Percentiles rank a stretch among this genome's conserved stretches.
Conservation (phyloP, 2,888 invertebrate genomes). For the Pollenia angustigena region DNA sequence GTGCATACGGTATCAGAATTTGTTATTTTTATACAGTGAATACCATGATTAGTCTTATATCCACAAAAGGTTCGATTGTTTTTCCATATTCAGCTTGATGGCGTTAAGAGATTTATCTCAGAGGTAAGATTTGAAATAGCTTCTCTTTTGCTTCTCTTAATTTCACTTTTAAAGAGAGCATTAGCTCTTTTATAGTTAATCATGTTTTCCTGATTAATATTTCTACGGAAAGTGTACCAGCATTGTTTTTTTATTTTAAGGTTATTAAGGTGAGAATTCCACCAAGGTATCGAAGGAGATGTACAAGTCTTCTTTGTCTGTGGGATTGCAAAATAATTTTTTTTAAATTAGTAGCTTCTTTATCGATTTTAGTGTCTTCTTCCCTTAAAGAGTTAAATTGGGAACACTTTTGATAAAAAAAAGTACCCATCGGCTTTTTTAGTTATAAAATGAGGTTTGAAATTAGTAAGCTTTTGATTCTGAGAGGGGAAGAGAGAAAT, state of each 20-base stretch:
- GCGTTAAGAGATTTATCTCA: too few relatives aligned
- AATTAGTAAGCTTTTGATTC: neutral
- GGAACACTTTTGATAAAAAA: neutral
- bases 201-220: slow-evolving; percentile 24
- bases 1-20: too few relatives aligned
- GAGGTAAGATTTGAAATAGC: too few relatives aligned
- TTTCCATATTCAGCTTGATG: too few relatives aligned
- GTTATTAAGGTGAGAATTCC: neutral
- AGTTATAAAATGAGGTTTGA: slow-evolving; percentile 17
- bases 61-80: too few relatives aligned
- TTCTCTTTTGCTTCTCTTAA: slow-evolving; percentile 24
- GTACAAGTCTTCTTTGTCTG: neutral
- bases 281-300: slow-evolving; percentile 6
- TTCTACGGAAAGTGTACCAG: slow-evolving; percentile 38
- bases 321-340: neutral
- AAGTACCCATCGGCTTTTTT: neutral
- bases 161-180: slow-evolving; percentile 8
- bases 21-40: too few relatives aligned
- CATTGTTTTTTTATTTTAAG: slow-evolving; percentile 19
- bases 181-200: slow-evolving; percentile 28
- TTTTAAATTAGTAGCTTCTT: slow-evolving; percentile 2
- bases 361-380: neutral
- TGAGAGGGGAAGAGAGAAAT: neutral
- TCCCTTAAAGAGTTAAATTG: neutral
- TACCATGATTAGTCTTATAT: too few relatives aligned